These are phyloP conservation scores for Maconellicoccus hirsutus DNA, from an alignment of 1,140 invertebrate genomes.

Conservation along the genomic window DNA sequence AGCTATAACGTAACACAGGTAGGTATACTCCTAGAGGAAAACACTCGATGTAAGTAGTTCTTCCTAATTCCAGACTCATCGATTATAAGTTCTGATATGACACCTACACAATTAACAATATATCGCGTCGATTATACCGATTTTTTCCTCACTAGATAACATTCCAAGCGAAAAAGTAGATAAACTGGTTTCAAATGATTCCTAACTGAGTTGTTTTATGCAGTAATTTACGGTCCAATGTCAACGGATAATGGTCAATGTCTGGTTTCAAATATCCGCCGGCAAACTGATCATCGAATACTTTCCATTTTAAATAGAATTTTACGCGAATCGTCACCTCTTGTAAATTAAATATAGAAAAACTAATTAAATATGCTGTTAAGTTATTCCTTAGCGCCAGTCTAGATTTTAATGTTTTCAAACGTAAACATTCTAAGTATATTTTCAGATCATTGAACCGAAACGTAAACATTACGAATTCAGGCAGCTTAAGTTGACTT, in stretches of 20 bases:
- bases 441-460: neutral
- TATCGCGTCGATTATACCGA: neutral
- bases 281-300: neutral
- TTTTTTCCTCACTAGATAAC: neutral
- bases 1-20: neutral
- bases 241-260: slow-evolving; percentile 3
- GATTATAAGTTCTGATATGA: neutral
- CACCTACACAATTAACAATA: neutral
- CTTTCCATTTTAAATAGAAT: neutral
- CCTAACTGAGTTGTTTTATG: neutral
- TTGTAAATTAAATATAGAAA: neutral
- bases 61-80: neutral
- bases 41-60: neutral
- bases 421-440: neutral
- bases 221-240: slow-evolving; percentile 3
- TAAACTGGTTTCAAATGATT: neutral
- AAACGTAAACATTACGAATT: neutral
- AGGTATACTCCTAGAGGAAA: neutral
- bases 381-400: slow-evolving; percentile 1
- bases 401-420: neutral
- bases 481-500: no score
- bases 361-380: neutral
- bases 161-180: slow-evolving; percentile 4
- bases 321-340: neutral
- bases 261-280: neutral